These are phyloP conservation scores for Rousettus leschenaultii DNA, from an alignment of 2,113 vertebrate species.

Conservation along the genomic window DNA sequence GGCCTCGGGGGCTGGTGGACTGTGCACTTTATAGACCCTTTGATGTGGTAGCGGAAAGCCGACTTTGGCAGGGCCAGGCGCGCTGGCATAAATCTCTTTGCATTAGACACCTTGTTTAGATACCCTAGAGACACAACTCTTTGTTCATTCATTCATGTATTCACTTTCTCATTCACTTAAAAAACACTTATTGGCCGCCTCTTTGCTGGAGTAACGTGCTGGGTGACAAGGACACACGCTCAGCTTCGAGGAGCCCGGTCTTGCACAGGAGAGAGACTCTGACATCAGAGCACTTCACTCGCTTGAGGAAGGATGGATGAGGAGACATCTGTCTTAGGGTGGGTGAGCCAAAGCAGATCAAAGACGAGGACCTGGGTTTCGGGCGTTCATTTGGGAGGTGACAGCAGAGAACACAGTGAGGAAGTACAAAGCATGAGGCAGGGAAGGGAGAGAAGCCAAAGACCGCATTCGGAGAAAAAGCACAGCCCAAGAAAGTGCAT, in stretches of 20 bases:
- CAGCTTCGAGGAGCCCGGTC: not conserved
- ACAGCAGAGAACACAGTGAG: not conserved
- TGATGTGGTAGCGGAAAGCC: not conserved
- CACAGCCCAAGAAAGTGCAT: not conserved
- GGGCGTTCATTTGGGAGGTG: not conserved
- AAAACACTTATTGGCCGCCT: not conserved
- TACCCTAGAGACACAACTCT: not conserved
- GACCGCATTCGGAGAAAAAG: not conserved
- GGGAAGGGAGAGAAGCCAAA: not conserved
- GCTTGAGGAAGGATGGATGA: not conserved
- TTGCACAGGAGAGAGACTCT: not conserved
- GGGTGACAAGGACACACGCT: not conserved
- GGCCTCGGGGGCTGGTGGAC: accelerated
- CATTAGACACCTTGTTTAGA: not conserved
- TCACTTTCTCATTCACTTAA: not conserved
- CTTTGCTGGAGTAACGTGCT: not conserved
- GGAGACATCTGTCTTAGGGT: not conserved
- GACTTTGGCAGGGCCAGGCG: not conserved
- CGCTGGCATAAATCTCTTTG: not conserved
- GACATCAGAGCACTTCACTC: not conserved
- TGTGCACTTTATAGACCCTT: not conserved
- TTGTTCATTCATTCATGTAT: not conserved
- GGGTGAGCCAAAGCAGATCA: not conserved
- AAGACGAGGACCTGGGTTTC: not conserved
- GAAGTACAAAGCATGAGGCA: not conserved